Evolutionary conservation across 2,113 vertebrate genomes (phyloP), one percentile per base, ranked within the genome.

Genomic region (Murina feae): DNA sequence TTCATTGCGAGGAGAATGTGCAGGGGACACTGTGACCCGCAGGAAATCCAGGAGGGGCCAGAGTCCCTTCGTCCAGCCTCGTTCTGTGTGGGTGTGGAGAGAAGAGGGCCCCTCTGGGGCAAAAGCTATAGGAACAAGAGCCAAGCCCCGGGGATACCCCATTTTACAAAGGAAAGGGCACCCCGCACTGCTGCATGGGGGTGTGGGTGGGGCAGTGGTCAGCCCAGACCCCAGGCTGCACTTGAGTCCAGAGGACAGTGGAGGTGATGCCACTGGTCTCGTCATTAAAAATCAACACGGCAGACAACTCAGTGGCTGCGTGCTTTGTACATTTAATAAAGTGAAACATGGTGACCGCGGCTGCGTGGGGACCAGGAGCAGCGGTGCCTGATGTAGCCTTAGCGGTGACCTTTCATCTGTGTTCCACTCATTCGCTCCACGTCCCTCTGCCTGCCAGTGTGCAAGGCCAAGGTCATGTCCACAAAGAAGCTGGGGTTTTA

Each of bases 401-500:
- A 90, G 39, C 28, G 44, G 28, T 17, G 55, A 37, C n/a, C 44
- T 87, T 91, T 79, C 7, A 65, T 75, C 87, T 81, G 8, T 80
- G 53, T 86, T 53, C 91, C 1, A 1, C 16, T 88, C 78, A 95
- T 84, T 76, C 37, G 47, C 7, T 90, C 55, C 69, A 51, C 88
- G 83, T 85, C 58, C 9, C n/a, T 86, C 95, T 91, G 55, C 80
- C 47, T 69, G 88, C 18, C 35, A 37, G 32, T 71, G 60, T 71
- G n/a, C n/a, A 96, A 63, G 58, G 76, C 25, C 87, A 91, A 91
- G 71, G 23, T 47, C 71, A 94, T 76, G 91, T 53, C 90, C 58
- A n/a, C 58, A 30, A 93, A 91, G 85, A 94, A 96, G 74, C n/a
- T n/a, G n/a, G n/a, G 75, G 28, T 82, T 80, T 91, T 96, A 94